Base-by-base conservation (phyloP, 2,113 vertebrate genomes). In the Calyptomena viridis region DNA sequence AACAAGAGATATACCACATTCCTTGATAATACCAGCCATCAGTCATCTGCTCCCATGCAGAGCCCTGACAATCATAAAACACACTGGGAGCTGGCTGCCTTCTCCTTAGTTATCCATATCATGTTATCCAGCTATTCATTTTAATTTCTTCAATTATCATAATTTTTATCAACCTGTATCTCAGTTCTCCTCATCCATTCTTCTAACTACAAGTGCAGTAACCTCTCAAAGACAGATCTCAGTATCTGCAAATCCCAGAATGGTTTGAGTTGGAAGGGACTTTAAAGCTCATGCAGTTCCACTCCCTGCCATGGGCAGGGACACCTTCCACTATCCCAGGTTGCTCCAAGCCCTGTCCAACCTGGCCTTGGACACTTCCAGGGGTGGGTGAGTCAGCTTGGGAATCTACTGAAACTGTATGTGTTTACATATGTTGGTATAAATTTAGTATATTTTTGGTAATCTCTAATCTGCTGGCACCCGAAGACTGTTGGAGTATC, bases 271-370 rank as follows among this genome's bases (percentile, higher is more conserved):
- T 50, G 42, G 79, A 35, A 76, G 47, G 14, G 7, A 40, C 8
- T 7, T 78, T 52, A 40, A 63, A 63, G 13, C 20, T 1, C 31
- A 25, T 25, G 15, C 24, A 3, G 11, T 46, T 67, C 47, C 47
- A 55, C 13, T 8, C 31, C 12, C n/a, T 47, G 39, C 44, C 33
- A 37, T 42, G 23, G 30, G 27, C 44, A 73, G 76, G 22, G 62
- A n/a, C 55, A 49, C 21, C 9, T 83, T 35, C 35, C 49, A 42
- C 7, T 2, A 0, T 9, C 22, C 31, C 56, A 71, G 40, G 3
- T 0, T 63, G 12, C 25, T 56, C 72, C 40, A 63, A 77, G 12
- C 4, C 35, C 56, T 1, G 0, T 55, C 63, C 79, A 76, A 0
- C 4, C 72, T 71, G 63, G 22, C 31, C 49, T 42, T 71, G 87